Conservation (phyloP, 2,888 invertebrate species). For the Caenorhabditis sinica region DNA sequence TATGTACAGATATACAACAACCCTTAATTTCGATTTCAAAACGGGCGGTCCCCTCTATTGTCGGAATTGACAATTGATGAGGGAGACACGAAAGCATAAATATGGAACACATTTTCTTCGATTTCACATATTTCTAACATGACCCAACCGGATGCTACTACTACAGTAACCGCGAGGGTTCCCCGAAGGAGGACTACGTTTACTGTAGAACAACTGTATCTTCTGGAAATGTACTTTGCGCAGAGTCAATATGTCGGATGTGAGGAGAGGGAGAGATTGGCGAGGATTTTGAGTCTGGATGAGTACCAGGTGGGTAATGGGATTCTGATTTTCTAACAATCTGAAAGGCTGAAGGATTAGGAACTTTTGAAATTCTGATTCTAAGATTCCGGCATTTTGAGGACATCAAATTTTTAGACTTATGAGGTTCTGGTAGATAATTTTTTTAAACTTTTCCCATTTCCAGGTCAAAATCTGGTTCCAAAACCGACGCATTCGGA, state of each 20-base stretch:
- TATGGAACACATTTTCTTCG: constrained; percentile 41
- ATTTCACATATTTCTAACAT: neutral
- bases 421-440: no score
- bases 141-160: neutral
- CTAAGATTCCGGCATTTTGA: no score
- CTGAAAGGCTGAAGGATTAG: no score
- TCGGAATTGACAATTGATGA: no score
- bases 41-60: constrained; percentile 31
- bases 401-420: no score
- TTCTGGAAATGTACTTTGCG: constrained; percentile 67
- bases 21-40: constrained; percentile 44
- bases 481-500: constrained; percentile 71
- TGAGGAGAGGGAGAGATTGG: constrained; percentile 54
- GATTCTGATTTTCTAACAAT: no score
- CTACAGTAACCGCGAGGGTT: neutral
- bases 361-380: no score
- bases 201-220: constrained; percentile 63
- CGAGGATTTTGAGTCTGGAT: constrained; percentile 54
- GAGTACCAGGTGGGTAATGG: constrained; percentile 53
- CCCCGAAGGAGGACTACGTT: constrained; percentile 62
- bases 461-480: constrained; percentile 80
- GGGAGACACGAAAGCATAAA: constrained; percentile 36
- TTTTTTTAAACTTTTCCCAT: no score
- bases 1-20: constrained; percentile 23
- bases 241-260: constrained; percentile 63